These are phyloP conservation scores for Euthynnus affinis DNA, from an alignment of 2,797 vertebrate genomes.

Conservation along the genomic window DNA sequence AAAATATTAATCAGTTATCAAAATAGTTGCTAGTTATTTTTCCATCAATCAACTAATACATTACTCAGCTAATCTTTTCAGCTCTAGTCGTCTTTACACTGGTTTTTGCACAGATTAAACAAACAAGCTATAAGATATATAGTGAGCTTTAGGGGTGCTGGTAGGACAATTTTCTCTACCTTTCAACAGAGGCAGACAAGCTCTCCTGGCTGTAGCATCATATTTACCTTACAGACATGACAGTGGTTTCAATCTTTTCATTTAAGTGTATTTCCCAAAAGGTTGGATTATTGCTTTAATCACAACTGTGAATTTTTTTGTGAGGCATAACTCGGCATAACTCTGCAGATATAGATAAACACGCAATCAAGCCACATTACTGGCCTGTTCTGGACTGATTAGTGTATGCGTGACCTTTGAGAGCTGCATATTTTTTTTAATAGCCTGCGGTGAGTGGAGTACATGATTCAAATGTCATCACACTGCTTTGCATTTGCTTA, in stretches of 20 bases:
- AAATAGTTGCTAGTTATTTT: background rate
- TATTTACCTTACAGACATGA: too few relatives aligned
- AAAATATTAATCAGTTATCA: background rate
- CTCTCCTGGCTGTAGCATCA: background rate
- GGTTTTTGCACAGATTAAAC: too few relatives aligned
- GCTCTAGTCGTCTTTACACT: too few relatives aligned
- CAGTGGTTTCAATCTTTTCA: too few relatives aligned
- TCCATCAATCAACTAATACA: too few relatives aligned
- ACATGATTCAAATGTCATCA: constrained; percentile 66
- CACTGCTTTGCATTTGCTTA: constrained; percentile 43
- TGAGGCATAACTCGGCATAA: too few relatives aligned
- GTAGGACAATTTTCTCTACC: background rate
- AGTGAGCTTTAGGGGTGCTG: background rate
- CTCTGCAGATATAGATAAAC: background rate
- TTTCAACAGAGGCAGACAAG: background rate
- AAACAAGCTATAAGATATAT: background rate
- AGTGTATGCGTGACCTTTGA: constrained; percentile 66
- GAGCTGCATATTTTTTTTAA: constrained; percentile 46
- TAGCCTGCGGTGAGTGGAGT: constrained; percentile 44
- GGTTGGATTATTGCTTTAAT: background rate
- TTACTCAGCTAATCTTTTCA: too few relatives aligned
- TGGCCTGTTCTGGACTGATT: constrained; percentile 36
- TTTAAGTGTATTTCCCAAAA: too few relatives aligned
- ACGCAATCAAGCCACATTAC: constrained; percentile 4
- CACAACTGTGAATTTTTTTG: background rate